Percentiles rank a stretch among this genome's conserved stretches.
phyloP scores from a whole-genome alignment of 2,888 invertebrate species.

The Chloroclystis v-ata region DNA sequence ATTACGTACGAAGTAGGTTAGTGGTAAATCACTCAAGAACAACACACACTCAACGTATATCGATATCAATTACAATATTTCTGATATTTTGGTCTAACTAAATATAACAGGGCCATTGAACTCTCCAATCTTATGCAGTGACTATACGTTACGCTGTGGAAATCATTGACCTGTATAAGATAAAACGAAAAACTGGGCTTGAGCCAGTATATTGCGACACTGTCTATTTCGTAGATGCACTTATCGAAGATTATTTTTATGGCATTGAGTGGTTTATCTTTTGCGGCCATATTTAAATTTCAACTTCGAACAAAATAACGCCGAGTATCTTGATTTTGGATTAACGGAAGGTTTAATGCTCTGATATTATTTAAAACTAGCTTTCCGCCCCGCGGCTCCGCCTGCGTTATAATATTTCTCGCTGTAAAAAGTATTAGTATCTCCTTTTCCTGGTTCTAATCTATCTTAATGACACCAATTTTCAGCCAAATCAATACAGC shows the following conservation, averaged over 20 bases:
- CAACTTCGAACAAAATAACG: neutral
- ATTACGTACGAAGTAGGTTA: constrained; percentile 9
- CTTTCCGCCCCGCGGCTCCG: too few relatives aligned
- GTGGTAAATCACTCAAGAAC: constrained; percentile 2
- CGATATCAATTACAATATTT: constrained; percentile 33
- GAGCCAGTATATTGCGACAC: constrained; percentile 40
- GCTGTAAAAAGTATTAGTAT: too few relatives aligned
- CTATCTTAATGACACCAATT: too few relatives aligned
- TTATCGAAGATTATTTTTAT: constrained; percentile 19
- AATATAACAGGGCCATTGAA: constrained; percentile 48
- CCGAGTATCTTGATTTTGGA: too few relatives aligned
- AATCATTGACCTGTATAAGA: constrained; percentile 54
- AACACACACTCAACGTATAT: constrained; percentile 23
- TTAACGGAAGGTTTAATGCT: too few relatives aligned
- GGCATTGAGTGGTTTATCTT: constrained; percentile 3
- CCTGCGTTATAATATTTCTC: too few relatives aligned
- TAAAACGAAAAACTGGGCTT: constrained; percentile 47
- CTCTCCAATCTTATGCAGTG: constrained; percentile 32
- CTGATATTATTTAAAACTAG: too few relatives aligned
- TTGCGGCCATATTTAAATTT: constrained; percentile 4
- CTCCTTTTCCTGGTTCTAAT: too few relatives aligned
- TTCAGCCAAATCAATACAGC: too few relatives aligned
- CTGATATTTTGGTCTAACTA: constrained; percentile 41
- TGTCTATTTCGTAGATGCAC: constrained; percentile 20
- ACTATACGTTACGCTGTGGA: constrained; percentile 19